phyloP scores from a whole-genome alignment of 35 echinoderm and acorn worm species.

The Hemicentrotus pulcherrimus region DNA sequence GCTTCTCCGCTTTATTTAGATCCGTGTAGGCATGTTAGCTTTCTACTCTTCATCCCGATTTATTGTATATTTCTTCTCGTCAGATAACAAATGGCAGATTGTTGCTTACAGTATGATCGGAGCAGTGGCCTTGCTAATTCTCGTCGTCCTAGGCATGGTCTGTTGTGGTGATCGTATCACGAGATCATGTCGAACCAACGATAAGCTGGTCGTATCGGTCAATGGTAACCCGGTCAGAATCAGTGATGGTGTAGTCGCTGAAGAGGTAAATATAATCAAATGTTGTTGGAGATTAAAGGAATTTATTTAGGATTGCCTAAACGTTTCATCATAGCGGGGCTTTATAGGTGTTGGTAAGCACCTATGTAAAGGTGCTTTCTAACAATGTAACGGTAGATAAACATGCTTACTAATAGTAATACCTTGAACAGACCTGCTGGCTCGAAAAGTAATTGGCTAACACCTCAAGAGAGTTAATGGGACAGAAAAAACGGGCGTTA shows the following conservation, averaged over 20 bases:
- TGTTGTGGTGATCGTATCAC: background rate
- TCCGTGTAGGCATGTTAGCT: background rate
- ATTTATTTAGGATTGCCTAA: no score
- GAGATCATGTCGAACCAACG: conserved; percentile 3
- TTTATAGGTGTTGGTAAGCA: no score
- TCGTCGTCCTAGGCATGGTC: background rate
- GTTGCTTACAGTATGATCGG: conserved; percentile 50
- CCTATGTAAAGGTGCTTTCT: no score
- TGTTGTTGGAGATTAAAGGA: no score
- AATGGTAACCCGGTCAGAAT: conserved; percentile 28
- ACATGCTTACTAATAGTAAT: no score
- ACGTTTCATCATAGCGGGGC: no score
- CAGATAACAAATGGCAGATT: conserved; percentile 31
- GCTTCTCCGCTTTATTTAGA: no score
- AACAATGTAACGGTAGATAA: no score
- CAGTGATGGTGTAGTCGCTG: conserved; percentile 20
- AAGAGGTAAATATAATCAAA: background rate
- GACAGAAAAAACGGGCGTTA: no score
- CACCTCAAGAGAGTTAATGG: no score
- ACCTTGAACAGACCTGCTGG: no score
- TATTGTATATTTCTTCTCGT: background rate
- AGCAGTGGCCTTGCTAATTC: background rate
- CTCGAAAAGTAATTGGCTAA: no score
- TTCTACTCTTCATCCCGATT: background rate
- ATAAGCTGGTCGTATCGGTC: conserved; percentile 10